Conservation (phyloP, 64 coral and sea anemone genomes). For the Platygyra sinensis region DNA sequence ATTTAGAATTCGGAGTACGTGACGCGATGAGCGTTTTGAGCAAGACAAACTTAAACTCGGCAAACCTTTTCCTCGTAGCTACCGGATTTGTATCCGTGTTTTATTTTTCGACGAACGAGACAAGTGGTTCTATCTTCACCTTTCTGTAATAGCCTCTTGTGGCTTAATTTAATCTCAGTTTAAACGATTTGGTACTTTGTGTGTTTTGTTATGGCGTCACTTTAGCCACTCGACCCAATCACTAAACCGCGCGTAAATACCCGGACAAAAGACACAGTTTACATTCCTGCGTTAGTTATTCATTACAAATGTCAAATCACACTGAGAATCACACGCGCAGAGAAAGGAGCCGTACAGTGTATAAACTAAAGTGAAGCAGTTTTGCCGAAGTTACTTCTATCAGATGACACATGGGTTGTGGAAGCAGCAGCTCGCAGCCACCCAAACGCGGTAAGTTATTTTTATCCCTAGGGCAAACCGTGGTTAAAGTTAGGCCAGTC, state of each 20-base stretch:
- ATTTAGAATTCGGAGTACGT: not conserved
- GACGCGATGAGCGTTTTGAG: not conserved
- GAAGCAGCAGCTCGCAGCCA: conserved; percentile 19
- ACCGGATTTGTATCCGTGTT: not conserved
- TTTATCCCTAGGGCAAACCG: not conserved
- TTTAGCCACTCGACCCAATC: conserved; percentile 36
- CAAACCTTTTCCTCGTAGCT: not conserved
- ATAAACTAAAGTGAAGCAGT: not conserved
- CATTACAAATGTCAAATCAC: conserved; percentile 23
- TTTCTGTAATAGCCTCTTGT: not conserved
- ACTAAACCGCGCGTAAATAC: conserved; percentile 2
- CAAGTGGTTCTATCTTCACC: not conserved
- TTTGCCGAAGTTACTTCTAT: not conserved
- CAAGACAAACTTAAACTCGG: too few species aligned
- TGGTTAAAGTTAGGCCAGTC: not conserved
- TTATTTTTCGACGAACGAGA: not conserved
- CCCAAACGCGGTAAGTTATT: not conserved
- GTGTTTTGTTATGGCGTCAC: conserved; percentile 5
- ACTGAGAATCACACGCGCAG: not conserved
- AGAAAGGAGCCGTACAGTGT: not conserved
- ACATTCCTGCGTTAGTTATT: conserved; percentile 35
- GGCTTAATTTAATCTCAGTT: conserved; percentile 10
- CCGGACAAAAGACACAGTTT: conserved; percentile 25
- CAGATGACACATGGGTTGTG: conserved; percentile 16
- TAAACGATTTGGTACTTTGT: not conserved